Base-by-base conservation (phyloP, 2,113 vertebrate genomes). In the Varanus salvator region DNA sequence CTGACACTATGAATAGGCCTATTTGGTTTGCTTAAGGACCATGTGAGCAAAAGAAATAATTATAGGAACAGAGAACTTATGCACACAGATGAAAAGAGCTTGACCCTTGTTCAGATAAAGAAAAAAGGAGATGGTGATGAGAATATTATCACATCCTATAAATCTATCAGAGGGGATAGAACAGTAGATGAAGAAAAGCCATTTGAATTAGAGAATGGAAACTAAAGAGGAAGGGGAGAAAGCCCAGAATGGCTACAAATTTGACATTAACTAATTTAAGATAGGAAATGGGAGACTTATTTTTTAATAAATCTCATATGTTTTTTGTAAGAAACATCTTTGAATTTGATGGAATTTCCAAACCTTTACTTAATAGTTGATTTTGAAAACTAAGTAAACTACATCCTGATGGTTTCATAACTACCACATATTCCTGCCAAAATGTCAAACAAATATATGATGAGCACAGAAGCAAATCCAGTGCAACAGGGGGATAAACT, bases 71-170 rank as follows among this genome's bases (percentile, higher is more conserved):
- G 27, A 69, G 50, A 88, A 82, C 27, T 31, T 82, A 82, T n/a
- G 17, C 48, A 19, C 38, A 80, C 38, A 50, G 60, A 25, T 75
- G 21, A 64, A 75, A 75, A 75, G 27, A 64, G 17, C 29, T 60
- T 75, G 71, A 68, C 80, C 60, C 34, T 89, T n/a, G 27, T 84
- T 75, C 87, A 84, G 25, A 81, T 76, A 29, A 50, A 54, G 23
- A 23, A 19, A 44, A 57, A 74, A 29, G 69, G 34, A 38, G 0
- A 8, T 74, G 31, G 52, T 31, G 50, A 72, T 23, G 5, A 21
- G 38, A 57, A 80, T 31, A 81, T 68, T 78, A 29, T 31, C 44
- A 17, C 69, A 50, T 44, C 25, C 38, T 66, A 66, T 14, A 76
- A 9, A 34, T 12, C 64, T 76, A 50, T 84, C 44, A 8, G 11